Base-by-base conservation (phyloP, 2,888 invertebrate species). In the Melikaiella ostensackeni region DNA sequence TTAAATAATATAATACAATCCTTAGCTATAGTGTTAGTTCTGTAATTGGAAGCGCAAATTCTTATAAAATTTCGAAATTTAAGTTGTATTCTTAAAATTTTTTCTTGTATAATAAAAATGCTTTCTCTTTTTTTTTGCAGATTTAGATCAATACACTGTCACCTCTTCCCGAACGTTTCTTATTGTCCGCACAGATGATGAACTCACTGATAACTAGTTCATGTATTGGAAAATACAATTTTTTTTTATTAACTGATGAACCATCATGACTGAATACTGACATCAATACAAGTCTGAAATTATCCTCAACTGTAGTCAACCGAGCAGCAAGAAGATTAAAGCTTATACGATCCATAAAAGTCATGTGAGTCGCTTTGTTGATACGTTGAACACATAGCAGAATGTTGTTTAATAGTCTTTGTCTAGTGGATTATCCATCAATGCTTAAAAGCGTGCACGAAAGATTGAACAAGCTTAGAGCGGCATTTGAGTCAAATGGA, bases 111-210 rank as follows among this genome's bases (percentile, higher is more conserved):
- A 61, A 61, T 42, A 35, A 75, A 74, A 75, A 74, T 30, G 21
- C 74, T 35, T 50, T 74, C 2, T 9, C 46, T n/a, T 55, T 79
- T 59, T 75, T 76, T 55, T 81, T 80, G 46, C 94, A 96, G 96
- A 92, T 97, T 98, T 92, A 94, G 96, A 88, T 97, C 97, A 80
- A 94, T 98, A 85, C 98, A 98, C 92, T 98, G 98, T 92, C 96
- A 95, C 92, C 94, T 98, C 84, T 97, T 96, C 92, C 97, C 97
- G 75, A 94, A 96, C 91, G 95, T 95, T 91, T 94, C 95, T 89
- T 96, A 96, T 92, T 98, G 98, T 90, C 96, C 96, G 83, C 92
- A 92, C 86, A 92, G 91, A 89, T 91, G 90, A 91, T 89, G 83
- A 85, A 80, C 66, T 64, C 42, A 19, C 21, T 50, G 42, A 7